Evolutionary conservation across 2,797 vertebrate genomes (phyloP).

Genomic region (Gambelia wislizenii): DNA sequence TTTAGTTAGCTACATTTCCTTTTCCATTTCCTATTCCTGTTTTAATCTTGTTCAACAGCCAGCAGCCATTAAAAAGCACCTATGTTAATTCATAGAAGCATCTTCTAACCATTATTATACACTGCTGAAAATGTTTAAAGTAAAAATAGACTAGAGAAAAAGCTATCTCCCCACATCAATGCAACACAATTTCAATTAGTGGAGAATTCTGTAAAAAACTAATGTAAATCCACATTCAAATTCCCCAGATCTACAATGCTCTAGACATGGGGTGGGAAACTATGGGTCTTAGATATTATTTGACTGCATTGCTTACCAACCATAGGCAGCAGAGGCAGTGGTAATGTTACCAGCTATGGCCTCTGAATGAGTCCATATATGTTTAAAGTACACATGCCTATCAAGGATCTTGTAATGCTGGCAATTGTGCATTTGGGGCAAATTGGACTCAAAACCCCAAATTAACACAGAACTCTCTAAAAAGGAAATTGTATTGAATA

Average conservation of each 20-base stretch:
- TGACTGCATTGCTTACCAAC: neutral
- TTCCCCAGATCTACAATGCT: neutral
- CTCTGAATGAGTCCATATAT: no score
- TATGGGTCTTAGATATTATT: neutral
- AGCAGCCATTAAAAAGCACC: neutral
- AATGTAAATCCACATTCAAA: neutral
- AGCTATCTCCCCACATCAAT: neutral
- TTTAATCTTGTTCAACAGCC: neutral
- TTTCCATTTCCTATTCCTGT: neutral
- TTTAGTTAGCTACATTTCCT: neutral
- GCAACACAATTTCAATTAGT: neutral
- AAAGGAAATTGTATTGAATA: no score
- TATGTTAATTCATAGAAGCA: neutral
- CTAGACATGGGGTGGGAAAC: neutral
- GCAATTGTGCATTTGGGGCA: no score
- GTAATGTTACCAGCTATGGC: neutral
- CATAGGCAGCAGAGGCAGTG: neutral
- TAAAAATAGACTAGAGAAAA: neutral
- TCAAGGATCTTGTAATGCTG: no score
- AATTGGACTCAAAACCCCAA: no score
- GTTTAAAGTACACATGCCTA: no score
- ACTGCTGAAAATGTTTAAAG: conserved; percentile 1
- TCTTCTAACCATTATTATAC: neutral
- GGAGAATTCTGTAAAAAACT: neutral
- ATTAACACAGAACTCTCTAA: no score